These are phyloP conservation scores for Oeneis ivallda DNA, from an alignment of 2,888 invertebrate species.

Conservation along the genomic window DNA sequence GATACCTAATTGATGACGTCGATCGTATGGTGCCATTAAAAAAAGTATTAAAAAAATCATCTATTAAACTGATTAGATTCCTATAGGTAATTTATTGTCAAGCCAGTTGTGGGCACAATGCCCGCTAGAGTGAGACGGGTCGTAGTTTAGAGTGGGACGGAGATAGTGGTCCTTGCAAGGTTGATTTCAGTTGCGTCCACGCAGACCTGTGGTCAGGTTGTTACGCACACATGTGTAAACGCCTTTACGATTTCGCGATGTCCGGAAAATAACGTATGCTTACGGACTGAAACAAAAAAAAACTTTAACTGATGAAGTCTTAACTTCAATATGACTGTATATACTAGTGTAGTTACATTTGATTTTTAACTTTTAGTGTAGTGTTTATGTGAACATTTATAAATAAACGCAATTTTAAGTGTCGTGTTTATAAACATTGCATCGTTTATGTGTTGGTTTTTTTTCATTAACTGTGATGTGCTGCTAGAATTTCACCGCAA, in stretches of 20 bases:
- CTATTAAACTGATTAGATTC: constrained; percentile 81
- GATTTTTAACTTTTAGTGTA: constrained; percentile 11
- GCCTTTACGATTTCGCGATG: constrained; percentile 56
- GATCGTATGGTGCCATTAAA: constrained; percentile 53
- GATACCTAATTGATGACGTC: constrained; percentile 42
- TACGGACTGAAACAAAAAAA: constrained; percentile 26
- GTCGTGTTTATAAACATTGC: constrained; percentile 35
- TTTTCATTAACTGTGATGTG: constrained; percentile 43
- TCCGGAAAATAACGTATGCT: constrained; percentile 52
- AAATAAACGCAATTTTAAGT: constrained; percentile 34
- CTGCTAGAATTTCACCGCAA: constrained; percentile 31
- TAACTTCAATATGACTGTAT: constrained; percentile 11
- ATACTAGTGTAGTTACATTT: constrained; percentile 15
- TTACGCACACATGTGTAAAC: constrained; percentile 64
- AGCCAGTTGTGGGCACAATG: constrained; percentile 73
- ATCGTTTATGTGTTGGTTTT: constrained; percentile 27
- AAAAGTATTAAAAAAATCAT: constrained; percentile 65
- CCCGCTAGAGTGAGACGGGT: constrained; percentile 68
- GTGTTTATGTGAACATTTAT: constrained; percentile 29
- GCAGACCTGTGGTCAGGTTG: constrained; percentile 77
- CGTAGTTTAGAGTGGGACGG: constrained; percentile 65
- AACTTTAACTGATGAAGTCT: constrained; percentile 12
- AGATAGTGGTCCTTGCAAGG: constrained; percentile 80
- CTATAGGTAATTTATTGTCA: constrained; percentile 80
- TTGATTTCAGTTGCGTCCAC: constrained; percentile 80